Percentiles rank a stretch among this genome's conserved stretches.
Evolutionary conservation across 2,888 invertebrate genomes (phyloP).

Genomic region (Euzetes globulus): DNA sequence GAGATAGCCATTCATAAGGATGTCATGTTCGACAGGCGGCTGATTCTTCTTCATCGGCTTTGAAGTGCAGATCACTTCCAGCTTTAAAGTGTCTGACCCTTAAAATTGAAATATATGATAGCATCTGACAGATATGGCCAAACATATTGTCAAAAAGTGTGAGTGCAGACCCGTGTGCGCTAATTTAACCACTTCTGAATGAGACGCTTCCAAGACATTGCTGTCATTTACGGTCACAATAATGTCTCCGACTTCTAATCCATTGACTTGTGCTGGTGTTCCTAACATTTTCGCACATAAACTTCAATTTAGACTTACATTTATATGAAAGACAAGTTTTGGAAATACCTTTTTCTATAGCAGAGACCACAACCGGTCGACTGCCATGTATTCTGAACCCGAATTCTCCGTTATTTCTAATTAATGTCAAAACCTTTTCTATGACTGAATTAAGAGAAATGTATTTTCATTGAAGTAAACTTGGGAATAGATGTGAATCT

Average conservation of each 20-base stretch:
- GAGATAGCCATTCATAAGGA: conserved; percentile 35
- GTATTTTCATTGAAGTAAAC: neutral
- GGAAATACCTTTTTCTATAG: conserved; percentile 67
- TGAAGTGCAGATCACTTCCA: conserved; percentile 32
- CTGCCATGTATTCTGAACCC: conserved; percentile 92
- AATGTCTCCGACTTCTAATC: conserved; percentile 87
- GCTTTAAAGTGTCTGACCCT: conserved; percentile 29
- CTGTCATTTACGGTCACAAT: conserved; percentile 83
- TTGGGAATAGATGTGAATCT: conserved; percentile 47
- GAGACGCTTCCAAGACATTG: conserved; percentile 82
- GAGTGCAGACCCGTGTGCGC: conserved; percentile 67
- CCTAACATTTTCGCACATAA: conserved; percentile 46
- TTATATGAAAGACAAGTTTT: neutral
- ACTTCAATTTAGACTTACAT: neutral
- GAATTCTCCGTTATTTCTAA: conserved; percentile 73
- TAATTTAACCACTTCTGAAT: conserved; percentile 84
- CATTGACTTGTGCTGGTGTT: conserved; percentile 84
- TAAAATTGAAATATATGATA: neutral
- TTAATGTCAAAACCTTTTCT: conserved; percentile 76
- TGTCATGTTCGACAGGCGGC: neutral
- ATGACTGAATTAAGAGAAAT: conserved; percentile 56
- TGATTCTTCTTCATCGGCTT: conserved; percentile 30
- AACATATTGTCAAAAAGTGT: neutral
- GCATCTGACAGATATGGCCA: neutral
- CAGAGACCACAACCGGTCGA: conserved; percentile 90